Base-by-base conservation (phyloP, 2,797 vertebrate species). In the Jordanella pulchra region DNA sequence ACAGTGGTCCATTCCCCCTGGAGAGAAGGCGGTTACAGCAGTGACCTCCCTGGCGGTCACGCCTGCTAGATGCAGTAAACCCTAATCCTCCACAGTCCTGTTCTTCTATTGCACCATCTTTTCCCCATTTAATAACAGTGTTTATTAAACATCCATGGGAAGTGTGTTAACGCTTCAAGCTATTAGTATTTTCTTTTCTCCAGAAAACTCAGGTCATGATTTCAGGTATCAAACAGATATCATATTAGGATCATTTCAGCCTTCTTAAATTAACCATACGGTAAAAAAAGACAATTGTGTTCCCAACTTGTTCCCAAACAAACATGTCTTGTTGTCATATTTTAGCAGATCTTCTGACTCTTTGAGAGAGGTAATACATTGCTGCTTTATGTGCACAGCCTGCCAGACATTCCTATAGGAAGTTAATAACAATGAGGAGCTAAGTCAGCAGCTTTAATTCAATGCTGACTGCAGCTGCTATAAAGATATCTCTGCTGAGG, bases 11-110 rank as follows among this genome's bases (percentile, higher is more conserved):
- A 68, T 80, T 90, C 77, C 82, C 92, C 85, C 80, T 54, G 72
- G 85, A 89, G 89, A 89, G 84, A 79, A 86, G 85, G 80, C 66
- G 27, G 73, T 86, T 85, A 86, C 78, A 89, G 55, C 72, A 64
- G 79, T 72, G 77, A 78, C 79, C 83, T 78, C 80, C 67, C 63
- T 2, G 53, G 83, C 67, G 60, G 87, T 87, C 89, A 91, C 83
- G 84, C 88, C 90, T 83, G 84, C 85, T 82, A 75, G 85, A 84
- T 79, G 91, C 71, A 87, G 77, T 86, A 88, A 89, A 82, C 89
- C 80, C 71, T 27, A 65, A 84, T 82, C 82, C 77, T 80, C 39
- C 25, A 35, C 67, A 1, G 0, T 39, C 32, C 50, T 28, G 27
- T 64, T 60, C 51, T 74, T 71, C 63, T 27, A 50, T 73, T 48